Percentiles rank a stretch among this genome's conserved stretches.
These are phyloP conservation scores for Ifrita kowaldi DNA, from an alignment of 2,113 vertebrate genomes.

Conservation along the genomic window DNA sequence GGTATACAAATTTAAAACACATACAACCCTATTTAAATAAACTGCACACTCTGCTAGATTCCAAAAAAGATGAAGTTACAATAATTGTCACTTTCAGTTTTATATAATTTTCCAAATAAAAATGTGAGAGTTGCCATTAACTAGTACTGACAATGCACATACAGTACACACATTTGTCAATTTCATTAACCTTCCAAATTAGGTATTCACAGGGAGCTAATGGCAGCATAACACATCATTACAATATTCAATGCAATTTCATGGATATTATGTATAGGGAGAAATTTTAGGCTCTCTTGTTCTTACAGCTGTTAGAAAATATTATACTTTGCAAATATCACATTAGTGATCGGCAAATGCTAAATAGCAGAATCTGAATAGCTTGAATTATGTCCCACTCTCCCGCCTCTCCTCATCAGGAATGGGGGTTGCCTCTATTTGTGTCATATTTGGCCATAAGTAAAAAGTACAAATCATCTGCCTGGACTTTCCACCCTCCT, in stretches of 20 bases:
- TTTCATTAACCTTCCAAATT: constrained; percentile 75
- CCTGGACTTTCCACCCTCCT: neutral
- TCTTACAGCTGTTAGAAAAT: constrained; percentile 72
- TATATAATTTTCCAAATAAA: constrained; percentile 60
- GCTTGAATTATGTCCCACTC: constrained; percentile 32
- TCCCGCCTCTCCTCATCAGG: constrained; percentile 24
- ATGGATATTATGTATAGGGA: constrained; percentile 59
- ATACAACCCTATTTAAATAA: constrained; percentile 57
- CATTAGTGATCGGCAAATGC: constrained; percentile 47
- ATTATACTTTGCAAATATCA: constrained; percentile 66
- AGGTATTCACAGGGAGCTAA: constrained; percentile 66
- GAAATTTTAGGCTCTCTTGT: constrained; percentile 66
- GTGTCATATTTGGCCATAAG: neutral
- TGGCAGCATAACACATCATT: constrained; percentile 65
- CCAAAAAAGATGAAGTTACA: constrained; percentile 50
- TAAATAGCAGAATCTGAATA: constrained; percentile 57
- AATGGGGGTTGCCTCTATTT: constrained; percentile 38
- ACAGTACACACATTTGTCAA: constrained; percentile 62
- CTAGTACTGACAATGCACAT: constrained; percentile 36
- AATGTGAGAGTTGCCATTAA: constrained; percentile 65
- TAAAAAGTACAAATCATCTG: constrained; percentile 13
- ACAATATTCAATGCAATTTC: constrained; percentile 68
- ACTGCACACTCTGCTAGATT: constrained; percentile 33
- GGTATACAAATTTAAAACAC: constrained; percentile 48
- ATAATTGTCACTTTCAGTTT: constrained; percentile 49